Conservation (phyloP, 2,888 invertebrate genomes). For the Thumatha senex region DNA sequence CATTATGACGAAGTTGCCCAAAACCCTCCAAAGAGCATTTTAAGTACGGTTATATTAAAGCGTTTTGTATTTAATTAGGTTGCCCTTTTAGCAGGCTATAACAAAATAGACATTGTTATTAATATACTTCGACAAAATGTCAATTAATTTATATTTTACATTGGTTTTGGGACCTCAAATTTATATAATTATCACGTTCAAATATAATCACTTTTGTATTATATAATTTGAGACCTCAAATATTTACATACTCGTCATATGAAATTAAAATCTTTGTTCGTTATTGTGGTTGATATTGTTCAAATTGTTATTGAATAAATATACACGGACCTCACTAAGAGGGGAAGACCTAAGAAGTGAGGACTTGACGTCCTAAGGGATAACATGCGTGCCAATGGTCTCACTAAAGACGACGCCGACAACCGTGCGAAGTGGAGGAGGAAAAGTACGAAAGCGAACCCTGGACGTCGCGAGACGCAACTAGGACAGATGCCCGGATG, state of each 20-base stretch:
- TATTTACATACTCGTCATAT: neutral
- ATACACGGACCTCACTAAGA: no score
- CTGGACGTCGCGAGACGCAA: no score
- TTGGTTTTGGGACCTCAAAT: neutral
- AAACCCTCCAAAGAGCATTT: neutral
- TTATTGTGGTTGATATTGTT: neutral
- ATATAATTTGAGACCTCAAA: neutral
- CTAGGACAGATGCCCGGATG: no score
- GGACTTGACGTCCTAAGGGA: no score
- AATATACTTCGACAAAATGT: slow-evolving; percentile 6
- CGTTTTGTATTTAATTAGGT: slow-evolving; percentile 9
- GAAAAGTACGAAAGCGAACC: no score
- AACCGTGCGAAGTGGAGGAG: no score
- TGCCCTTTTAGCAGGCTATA: slow-evolving; percentile 2
- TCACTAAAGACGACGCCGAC: no score
- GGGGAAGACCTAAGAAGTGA: no score
- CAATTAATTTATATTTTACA: slow-evolving; percentile 1
- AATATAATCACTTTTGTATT: neutral
- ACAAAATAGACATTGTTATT: slow-evolving; percentile 5
- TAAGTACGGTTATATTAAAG: slow-evolving; percentile 2
- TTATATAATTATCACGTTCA: neutral
- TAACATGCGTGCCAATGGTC: no score
- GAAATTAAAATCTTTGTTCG: neutral
- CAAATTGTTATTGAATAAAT: no score
- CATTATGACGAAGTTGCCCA: neutral